Conservation (phyloP, 2,113 vertebrate genomes). For the Noturus placidus region DNA sequence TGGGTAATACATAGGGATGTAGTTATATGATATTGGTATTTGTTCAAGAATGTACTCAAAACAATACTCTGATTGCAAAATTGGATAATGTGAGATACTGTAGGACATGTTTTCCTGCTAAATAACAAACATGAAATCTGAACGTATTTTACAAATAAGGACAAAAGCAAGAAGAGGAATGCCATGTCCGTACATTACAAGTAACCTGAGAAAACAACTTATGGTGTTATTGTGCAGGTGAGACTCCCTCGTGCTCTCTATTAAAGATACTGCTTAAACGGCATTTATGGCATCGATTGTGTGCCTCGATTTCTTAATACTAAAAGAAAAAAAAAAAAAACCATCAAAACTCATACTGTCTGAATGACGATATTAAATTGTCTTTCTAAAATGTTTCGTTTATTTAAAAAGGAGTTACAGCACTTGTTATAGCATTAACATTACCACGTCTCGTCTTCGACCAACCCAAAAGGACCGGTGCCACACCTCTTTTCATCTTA, state of each 20-base stretch:
- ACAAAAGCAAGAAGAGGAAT: background rate
- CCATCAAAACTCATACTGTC: no score
- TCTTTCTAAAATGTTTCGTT: background rate
- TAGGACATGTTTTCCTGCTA: background rate
- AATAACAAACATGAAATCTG: background rate
- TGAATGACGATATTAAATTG: background rate
- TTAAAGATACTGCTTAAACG: background rate
- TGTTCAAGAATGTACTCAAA: background rate
- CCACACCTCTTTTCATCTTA: no score
- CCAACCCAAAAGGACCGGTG: no score
- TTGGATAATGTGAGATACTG: background rate
- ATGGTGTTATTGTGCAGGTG: no score
- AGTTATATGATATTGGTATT: background rate
- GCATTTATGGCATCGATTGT: background rate
- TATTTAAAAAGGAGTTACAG: background rate
- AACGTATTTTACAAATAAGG: background rate
- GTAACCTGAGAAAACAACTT: background rate
- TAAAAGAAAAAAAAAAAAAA: background rate
- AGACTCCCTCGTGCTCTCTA: background rate
- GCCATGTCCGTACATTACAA: background rate
- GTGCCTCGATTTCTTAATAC: background rate
- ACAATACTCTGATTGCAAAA: background rate
- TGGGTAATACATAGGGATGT: no score
- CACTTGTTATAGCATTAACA: background rate
- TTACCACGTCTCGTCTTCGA: no score